These are phyloP conservation scores for Thermophis baileyi DNA, from an alignment of 2,113 vertebrate species.

Conservation along the genomic window DNA sequence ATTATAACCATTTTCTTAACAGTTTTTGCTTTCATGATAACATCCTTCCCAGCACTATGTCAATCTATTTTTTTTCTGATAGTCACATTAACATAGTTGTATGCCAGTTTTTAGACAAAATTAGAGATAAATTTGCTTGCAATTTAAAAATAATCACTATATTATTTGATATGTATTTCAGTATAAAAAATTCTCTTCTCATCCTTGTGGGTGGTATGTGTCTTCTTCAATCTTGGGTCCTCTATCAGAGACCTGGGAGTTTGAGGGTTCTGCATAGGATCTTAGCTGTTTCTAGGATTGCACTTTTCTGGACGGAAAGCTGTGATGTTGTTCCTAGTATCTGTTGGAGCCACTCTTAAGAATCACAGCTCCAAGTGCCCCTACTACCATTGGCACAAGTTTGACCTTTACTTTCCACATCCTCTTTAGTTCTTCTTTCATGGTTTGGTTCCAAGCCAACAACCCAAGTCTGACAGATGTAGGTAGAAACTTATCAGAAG, in stretches of 20 bases:
- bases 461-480: background rate
- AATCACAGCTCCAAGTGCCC: background rate
- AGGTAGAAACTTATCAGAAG: background rate
- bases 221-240: background rate
- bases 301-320: background rate
- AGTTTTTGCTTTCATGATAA: slow-evolving; percentile 34
- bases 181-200: background rate
- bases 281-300: background rate
- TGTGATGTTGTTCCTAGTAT: background rate
- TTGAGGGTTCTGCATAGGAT: background rate
- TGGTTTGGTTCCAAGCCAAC: background rate
- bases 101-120: background rate
- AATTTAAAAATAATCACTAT: background rate
- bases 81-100: slow-evolving; percentile 38
- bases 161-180: background rate
- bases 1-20: slow-evolving; percentile 34
- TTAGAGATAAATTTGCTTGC: background rate
- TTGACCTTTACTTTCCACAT: too few species aligned
- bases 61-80: slow-evolving; percentile 34
- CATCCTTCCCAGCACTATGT: slow-evolving; percentile 23
- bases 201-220: background rate
- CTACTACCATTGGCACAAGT: too few species aligned
- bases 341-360: background rate
- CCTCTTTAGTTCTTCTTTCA: too few species aligned
- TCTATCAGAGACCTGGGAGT: background rate